Base-by-base conservation (phyloP, 2,888 invertebrate species). In the Aspidiotus destructor region DNA sequence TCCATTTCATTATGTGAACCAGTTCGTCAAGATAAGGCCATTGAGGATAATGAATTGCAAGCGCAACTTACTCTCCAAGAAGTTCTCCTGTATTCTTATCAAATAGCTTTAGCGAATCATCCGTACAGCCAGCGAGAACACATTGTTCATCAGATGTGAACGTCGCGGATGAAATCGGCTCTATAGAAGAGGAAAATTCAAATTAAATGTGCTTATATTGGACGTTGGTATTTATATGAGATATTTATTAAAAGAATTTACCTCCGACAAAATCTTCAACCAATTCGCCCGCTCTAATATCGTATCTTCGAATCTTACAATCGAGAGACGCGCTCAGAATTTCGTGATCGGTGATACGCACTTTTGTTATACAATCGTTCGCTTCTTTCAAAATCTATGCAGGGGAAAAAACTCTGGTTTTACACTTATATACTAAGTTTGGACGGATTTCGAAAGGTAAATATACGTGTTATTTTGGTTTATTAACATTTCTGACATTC, bases 121-220 rank as follows among this genome's bases (percentile, higher is more conserved):
- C 93, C 8, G 90, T 84, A 73, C 92, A 89, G 73, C 92, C 89
- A 1, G 86, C 83, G 16, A 99, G 80, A 70, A 91, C 81, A 76
- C 98, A 98, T 75, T 97, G 96, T 0, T 90, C 91, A 77, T 99
- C 99, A 73, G 88, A 85, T 0, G 96, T 95, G 73, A 96, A 84
- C 71, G 83, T 85, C 1, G 89, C 87, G 75, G 85, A 89, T 0
- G 92, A 92, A 1, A 96, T 82, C 3, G 95, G 81, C 72, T 86
- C 88, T 85, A 74, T 28, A 28, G 5, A 28, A 5, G 5, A 28
- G 5, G 28, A 28, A 28, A 28, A 5, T n/a, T n/a, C n/a, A 28
- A 28, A 28, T 28, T 28, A 28, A 28, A 28, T 28, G 28, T 5
- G 5, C 28, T 28, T 28, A 28, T 28, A 28, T 28, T 5, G 28